Evolutionary conservation across 2,113 vertebrate genomes (phyloP).

Genomic region (Dascyllus trimaculatus): DNA sequence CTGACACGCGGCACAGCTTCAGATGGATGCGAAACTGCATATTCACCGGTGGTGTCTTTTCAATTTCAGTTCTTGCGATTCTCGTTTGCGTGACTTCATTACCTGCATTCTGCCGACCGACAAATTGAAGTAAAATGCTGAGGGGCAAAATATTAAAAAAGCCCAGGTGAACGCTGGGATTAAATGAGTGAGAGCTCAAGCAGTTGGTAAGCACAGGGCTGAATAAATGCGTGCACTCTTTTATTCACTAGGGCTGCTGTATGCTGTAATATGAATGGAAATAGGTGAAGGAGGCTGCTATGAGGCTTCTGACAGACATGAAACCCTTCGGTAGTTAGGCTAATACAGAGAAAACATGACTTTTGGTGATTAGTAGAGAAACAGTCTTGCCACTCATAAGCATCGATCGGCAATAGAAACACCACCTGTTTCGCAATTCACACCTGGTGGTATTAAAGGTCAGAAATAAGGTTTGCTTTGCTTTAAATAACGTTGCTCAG

Average conservation of each 20-base stretch:
- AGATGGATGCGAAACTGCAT: neutral
- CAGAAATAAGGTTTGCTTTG: neutral
- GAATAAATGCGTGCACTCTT: constrained; percentile 23
- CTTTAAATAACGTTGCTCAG: neutral
- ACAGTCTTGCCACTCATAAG: neutral
- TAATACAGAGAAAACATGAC: neutral
- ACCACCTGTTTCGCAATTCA: neutral
- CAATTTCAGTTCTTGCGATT: constrained; percentile 5
- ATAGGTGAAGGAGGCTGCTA: neutral
- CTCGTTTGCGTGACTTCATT: constrained; percentile 30
- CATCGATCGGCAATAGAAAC: neutral
- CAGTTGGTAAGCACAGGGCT: constrained; percentile 16
- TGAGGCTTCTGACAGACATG: constrained; percentile 14
- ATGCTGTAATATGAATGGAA: neutral
- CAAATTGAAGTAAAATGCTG: constrained; percentile 36
- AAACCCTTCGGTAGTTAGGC: constrained; percentile 14
- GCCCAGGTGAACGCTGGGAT: constrained; percentile 29
- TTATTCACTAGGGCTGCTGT: neutral
- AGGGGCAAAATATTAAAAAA: constrained; percentile 32
- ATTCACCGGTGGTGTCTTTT: constrained; percentile 14
- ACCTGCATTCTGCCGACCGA: constrained; percentile 9
- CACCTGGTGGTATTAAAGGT: neutral
- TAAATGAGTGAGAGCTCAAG: constrained; percentile 14
- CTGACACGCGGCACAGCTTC: neutral
- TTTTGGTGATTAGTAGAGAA: constrained; percentile 12